Base-by-base conservation (phyloP, 2,797 vertebrate genomes). In the Bradypodion pumilum region DNA sequence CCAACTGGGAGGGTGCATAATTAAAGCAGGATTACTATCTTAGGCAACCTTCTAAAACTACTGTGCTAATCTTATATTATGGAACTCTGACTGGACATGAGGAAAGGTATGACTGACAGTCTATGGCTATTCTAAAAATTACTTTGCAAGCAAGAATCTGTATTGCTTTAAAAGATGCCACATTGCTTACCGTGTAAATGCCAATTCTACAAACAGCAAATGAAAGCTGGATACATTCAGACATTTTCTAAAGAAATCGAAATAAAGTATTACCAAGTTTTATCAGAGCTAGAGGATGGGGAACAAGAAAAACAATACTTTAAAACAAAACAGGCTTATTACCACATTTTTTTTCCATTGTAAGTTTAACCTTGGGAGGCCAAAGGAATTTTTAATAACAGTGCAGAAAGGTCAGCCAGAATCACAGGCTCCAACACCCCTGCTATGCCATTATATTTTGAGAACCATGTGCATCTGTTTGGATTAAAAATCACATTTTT, bases 131-230 rank as follows among this genome's bases (percentile, higher is more conserved):
- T 4, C 87, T 85, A 89, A 68, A 40, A 72, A 83, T 37, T 76
- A 69, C 82, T 84, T 25, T 52, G 59, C 78, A 89, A 93, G 83
- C 62, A 79, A 72, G 69, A 91, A 89, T 2, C 37, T 32, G 87
- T 74, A 78, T 80, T 85, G 82, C 70, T 52, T 76, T 62, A 87
- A 86, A 87, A 85, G 87, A 75, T 80, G 72, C 84, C 59, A 86
- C 86, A 84, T 74, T 81, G 92, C 95, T 98, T 97, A 98, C 98
- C 97, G 94, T 97, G 93, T 98, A 97, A 95, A 98, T 95, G 94
- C 97, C 97, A 95, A 97, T 97, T 96, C 97, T 97, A 96, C 98
- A 98, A 95, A 98, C 93, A 86, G 97, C 97, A 92, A 96, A 95
- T 92, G 97, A 97, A 94, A 98, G 95, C 97, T 97, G 97, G 96